phyloP scores from a whole-genome alignment of 2,113 vertebrate species.

The Poecile atricapillus region DNA sequence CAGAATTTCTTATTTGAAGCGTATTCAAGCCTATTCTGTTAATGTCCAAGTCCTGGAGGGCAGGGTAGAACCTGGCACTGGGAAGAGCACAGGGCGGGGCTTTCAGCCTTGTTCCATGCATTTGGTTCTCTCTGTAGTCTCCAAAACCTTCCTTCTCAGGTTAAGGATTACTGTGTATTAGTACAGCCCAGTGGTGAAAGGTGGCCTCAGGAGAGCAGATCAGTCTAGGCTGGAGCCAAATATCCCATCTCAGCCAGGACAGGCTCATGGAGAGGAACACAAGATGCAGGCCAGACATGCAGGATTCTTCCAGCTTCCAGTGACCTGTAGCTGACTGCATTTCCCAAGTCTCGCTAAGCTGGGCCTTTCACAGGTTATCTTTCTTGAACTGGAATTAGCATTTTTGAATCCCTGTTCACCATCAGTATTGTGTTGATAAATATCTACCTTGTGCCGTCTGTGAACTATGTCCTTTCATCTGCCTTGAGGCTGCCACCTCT shows the following conservation, averaged over 20 bases:
- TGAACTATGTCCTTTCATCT: not conserved
- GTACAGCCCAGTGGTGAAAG: too few relatives aligned
- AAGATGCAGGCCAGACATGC: not conserved
- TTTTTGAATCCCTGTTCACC: not conserved
- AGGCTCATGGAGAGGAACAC: accelerated
- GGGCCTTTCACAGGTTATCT: not conserved
- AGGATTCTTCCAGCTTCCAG: not conserved
- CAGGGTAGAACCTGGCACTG: not conserved
- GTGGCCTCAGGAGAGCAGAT: not conserved
- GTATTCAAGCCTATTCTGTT: not conserved
- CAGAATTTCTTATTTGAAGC: not conserved
- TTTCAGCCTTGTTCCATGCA: not conserved
- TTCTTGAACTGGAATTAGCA: not conserved
- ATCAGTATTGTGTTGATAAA: not conserved
- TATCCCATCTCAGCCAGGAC: not conserved
- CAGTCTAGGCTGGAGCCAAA: not conserved
- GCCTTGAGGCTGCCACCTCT: not conserved
- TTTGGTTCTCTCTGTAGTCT: not conserved
- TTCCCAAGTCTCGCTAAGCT: not conserved
- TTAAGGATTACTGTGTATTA: not conserved
- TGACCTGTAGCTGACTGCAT: not conserved
- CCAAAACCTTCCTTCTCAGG: not conserved
- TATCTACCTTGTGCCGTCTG: not conserved
- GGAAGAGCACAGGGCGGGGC: not conserved
- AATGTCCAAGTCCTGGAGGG: not conserved